Evolutionary conservation across 2,888 invertebrate species (phyloP), one percentile per base, ranked within the genome.

Genomic region (Tenthredo scrophulariae): DNA sequence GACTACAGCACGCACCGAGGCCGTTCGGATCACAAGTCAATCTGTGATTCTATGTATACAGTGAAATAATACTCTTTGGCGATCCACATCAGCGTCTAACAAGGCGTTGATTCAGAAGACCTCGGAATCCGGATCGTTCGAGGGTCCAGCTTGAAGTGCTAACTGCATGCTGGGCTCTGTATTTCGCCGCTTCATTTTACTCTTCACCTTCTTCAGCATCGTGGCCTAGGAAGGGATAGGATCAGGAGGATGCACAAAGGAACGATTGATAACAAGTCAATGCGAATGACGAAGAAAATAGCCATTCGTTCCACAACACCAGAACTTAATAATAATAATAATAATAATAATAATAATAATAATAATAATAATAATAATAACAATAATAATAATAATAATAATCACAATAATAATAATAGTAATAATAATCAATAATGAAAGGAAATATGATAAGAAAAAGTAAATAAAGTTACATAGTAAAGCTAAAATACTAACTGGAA

Each of bases 171-270:
- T 95, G 90, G 97, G 97, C 95, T 98, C 98, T 90, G 98, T 98
- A 95, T 98, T 98, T 93, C 98, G 97, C 91, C 99, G 96, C 95
- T 98, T 98, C 96, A 98, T 98, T 96, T 99, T 99, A 93, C 96
- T 96, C 95, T 97, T 97, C 94, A 97, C 97, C 96, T 99, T 99
- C 97, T 99, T 99, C 95, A 99, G 96, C 99, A 99, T 99, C 95
- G 99, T 99, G 94, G 99, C 99, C 99, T 99, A 95, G 95, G 94
- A 95, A 94, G 94, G 93, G 94, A 89, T 88, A 91, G 90, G 94
- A 89, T 90, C 88, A 90, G 89, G 89, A 90, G 88, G 87, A 87
- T 87, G 90, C 88, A 91, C 89, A 91, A 88, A 89, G 88, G 89
- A 89, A 87, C 88, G 89, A 87, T 87, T 86, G 87, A 88, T 86